Base-by-base conservation (phyloP, 2,888 invertebrate genomes). In the Dasypogon diadema region DNA sequence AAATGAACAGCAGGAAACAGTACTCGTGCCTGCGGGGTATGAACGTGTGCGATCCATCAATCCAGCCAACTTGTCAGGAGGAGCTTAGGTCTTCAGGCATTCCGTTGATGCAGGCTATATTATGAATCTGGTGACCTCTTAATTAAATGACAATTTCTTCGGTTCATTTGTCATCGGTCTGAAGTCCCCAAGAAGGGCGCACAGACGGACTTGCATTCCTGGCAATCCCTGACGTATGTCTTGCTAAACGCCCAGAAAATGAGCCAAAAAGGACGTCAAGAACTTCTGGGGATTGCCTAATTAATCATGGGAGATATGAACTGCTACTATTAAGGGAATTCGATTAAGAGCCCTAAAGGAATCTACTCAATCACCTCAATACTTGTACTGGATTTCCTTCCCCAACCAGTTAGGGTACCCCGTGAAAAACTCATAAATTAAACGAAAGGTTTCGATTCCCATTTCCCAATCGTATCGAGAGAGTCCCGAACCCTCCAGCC, bases 131-230 rank as follows among this genome's bases (percentile, higher is more conserved):
- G 14, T 48, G 65, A 65, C n/a, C 46, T 65, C 14, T 65, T 24
- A 65, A 65, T 65, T 65, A 65, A 65, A 65, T 22, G 46, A 14
- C 46, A 46, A 65, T 48, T 48, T 65, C 6, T 26, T 6, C 10
- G 24, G 65, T 42, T 65, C 65, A 65, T 65, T 65, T 65, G 48
- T 65, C 65, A 65, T 37, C 10, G 58, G 18, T 14, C 34, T 60
- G 8, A 5, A 3, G 30, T 30, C 3, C 30, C 14, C 58, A 10
- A 58, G n/a, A 6, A 6, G 48, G 12, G 12, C 48, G 3, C 16
- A 48, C 3, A 3, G 12, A 48, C 12, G 30, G 3, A 30, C 30
- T 30, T 30, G 30, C 30, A 30, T 30, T 8, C n/a, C n/a, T n/a
- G n/a, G n/a, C n/a, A n/a, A n/a, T n/a, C n/a, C n/a, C n/a, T n/a